Percentiles rank a stretch among this genome's conserved stretches.
Evolutionary conservation across 2,113 vertebrate species (phyloP).

Genomic region (Nymphicus hollandicus): DNA sequence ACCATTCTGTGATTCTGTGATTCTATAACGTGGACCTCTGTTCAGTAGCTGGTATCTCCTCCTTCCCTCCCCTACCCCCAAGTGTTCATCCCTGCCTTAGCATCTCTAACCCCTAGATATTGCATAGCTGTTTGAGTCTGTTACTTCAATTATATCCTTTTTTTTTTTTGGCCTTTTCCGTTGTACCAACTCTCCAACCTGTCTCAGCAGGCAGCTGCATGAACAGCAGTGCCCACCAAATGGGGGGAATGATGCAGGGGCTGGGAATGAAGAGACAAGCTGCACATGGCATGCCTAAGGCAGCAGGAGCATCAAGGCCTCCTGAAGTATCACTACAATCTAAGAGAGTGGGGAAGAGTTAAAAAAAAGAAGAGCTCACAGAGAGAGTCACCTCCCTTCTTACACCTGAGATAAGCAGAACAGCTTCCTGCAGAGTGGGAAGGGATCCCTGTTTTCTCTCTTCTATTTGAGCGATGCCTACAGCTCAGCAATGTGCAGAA

Average conservation of each 20-base stretch:
- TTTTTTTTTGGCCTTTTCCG: accelerated
- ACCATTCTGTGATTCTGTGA: background rate
- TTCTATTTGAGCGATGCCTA: background rate
- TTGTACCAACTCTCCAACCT: background rate
- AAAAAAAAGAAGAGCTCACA: background rate
- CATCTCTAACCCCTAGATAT: background rate
- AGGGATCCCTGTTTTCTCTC: background rate
- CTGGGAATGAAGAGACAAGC: background rate
- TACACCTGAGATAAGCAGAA: background rate
- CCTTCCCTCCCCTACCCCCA: background rate
- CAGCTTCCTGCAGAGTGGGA: background rate
- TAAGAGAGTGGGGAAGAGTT: background rate
- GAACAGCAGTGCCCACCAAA: background rate
- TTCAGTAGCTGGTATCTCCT: accelerated
- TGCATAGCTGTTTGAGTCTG: background rate
- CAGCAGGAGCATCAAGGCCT: background rate
- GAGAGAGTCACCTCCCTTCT: background rate
- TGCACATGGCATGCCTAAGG: background rate
- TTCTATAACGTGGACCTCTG: background rate
- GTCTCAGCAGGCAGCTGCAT: background rate
- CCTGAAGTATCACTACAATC: background rate
- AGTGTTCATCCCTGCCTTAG: background rate
- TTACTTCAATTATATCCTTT: background rate
- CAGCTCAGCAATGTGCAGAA: background rate
- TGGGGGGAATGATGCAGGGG: background rate